Conservation (phyloP, 2,888 invertebrate genomes). For the Thysanoteuthis rhombus region DNA sequence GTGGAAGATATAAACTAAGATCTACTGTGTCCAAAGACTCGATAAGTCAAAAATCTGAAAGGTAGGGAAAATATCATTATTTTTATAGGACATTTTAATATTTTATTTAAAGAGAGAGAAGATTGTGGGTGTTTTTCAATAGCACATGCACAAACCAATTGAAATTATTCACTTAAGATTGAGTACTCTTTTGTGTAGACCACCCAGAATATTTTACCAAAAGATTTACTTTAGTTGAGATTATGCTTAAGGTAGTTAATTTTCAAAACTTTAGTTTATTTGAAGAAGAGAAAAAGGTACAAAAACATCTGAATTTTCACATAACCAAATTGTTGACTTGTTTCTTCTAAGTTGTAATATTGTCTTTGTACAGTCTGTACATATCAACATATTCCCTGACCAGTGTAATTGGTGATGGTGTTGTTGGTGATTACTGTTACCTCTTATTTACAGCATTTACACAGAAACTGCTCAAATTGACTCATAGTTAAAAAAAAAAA, state of each 20-base stretch:
- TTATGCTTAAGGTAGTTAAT: neutral
- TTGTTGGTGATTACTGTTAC: neutral
- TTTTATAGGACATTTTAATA: slow-evolving; percentile 33
- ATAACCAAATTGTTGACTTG: slow-evolving; percentile 22
- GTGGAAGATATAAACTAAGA: slow-evolving; percentile 28
- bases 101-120: slow-evolving; percentile 33
- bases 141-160: slow-evolving; percentile 31
- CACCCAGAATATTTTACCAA: neutral
- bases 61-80: slow-evolving; percentile 26
- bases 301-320: slow-evolving; percentile 20
- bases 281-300: slow-evolving; percentile 21
- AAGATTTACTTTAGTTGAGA: neutral
- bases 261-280: neutral
- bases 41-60: slow-evolving; percentile 27
- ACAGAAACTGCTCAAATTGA: neutral
- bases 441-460: neutral
- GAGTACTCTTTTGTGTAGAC: slow-evolving; percentile 19
- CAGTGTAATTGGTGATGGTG: neutral
- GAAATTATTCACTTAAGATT: slow-evolving; percentile 25
- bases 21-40: slow-evolving; percentile 30
- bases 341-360: slow-evolving; percentile 26
- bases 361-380: slow-evolving; percentile 32
- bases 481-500: neutral
- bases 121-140: slow-evolving; percentile 27
- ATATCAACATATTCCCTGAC: slow-evolving; percentile 27